These are phyloP conservation scores for Priocnemis perturbator DNA, from an alignment of 2,888 invertebrate species.

Conservation along the genomic window DNA sequence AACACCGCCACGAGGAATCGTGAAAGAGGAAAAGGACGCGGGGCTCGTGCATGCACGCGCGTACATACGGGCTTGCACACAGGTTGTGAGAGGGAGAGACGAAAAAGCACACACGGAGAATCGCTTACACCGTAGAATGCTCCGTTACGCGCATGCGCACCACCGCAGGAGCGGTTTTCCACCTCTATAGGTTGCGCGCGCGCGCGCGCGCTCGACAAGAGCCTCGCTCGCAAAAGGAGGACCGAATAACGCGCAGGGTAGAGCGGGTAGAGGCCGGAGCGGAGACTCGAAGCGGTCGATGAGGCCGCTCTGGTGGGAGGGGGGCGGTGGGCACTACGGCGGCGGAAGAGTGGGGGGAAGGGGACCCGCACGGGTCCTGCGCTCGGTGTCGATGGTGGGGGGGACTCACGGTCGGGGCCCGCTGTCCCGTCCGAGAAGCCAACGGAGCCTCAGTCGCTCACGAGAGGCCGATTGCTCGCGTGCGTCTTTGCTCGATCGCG, in stretches of 20 bases:
- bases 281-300: conserved; percentile 28
- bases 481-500: conserved; percentile 30
- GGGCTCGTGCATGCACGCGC: conserved; percentile 12
- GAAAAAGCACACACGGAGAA: conserved; percentile 24
- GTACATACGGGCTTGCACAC: conserved; percentile 3
- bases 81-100: no score
- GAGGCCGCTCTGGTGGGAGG: neutral
- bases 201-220: neutral
- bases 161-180: conserved; percentile 38
- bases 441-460: conserved; percentile 69
- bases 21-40: no score
- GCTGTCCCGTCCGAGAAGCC: conserved; percentile 64
- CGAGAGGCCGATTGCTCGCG: conserved; percentile 60
- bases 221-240: conserved; percentile 32
- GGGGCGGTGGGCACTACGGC: neutral
- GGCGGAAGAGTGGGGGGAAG: conserved; percentile 10
- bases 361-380: conserved; percentile 40
- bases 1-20: no score
- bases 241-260: conserved; percentile 41
- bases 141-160: conserved; percentile 62
- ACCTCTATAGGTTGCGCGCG: conserved; percentile 25
- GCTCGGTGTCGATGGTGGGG: conserved; percentile 16
- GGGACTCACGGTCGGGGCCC: conserved; percentile 57
- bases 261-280: conserved; percentile 20
- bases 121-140: conserved; percentile 38